These are phyloP conservation scores for Erethizon dorsatum DNA, from an alignment of 2,797 vertebrate species.

Conservation along the genomic window DNA sequence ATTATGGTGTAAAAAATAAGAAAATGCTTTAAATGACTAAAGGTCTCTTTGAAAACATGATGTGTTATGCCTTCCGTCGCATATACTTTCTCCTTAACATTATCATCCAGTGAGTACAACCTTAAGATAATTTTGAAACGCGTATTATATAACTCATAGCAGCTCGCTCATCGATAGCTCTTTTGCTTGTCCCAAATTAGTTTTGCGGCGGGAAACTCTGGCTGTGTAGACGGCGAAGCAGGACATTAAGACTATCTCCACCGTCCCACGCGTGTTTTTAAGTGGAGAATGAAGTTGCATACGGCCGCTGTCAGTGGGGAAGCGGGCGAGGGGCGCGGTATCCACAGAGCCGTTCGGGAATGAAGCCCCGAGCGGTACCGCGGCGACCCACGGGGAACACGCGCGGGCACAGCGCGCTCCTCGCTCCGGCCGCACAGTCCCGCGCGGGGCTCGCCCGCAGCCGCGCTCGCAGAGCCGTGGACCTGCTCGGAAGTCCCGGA, in stretches of 20 bases:
- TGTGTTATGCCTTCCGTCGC: neutral
- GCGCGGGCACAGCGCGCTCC: too few relatives aligned
- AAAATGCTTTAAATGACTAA: neutral
- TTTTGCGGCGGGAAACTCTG: constrained; percentile 35
- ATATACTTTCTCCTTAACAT: neutral
- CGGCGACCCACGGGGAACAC: too few relatives aligned
- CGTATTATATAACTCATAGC: constrained; percentile 43
- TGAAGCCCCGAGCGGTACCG: too few relatives aligned
- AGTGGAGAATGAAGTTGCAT: constrained; percentile 28
- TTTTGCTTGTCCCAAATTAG: constrained; percentile 64
- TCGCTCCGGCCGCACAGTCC: too few relatives aligned
- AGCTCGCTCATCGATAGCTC: neutral
- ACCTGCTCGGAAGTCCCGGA: too few relatives aligned
- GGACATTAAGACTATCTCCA: neutral
- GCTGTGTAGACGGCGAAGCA: neutral
- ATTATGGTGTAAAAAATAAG: neutral
- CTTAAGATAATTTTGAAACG: constrained; percentile 65
- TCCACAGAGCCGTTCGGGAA: neutral
- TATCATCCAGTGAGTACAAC: neutral
- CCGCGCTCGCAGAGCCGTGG: too few relatives aligned
- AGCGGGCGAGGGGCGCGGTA: neutral
- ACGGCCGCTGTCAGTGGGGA: neutral
- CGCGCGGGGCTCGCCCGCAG: too few relatives aligned
- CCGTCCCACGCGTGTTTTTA: neutral
- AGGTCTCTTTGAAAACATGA: constrained; percentile 1